Evolutionary conservation across 1,140 invertebrate genomes (phyloP), one percentile per base, ranked within the genome.

Genomic region (Musca domestica): DNA sequence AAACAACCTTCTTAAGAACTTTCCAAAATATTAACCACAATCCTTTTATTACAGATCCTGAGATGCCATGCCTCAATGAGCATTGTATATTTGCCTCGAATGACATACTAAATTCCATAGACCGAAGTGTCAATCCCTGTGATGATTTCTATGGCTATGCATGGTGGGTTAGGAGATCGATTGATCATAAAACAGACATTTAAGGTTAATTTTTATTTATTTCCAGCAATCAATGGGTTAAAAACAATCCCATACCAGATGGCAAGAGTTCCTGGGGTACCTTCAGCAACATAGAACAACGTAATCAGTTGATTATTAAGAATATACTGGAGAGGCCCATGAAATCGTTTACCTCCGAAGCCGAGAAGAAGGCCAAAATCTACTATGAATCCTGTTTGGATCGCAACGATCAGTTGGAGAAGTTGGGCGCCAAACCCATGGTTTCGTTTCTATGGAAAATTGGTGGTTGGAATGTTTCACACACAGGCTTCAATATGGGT

Each of bases 331-430:
- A 90, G 68, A 86, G 87, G 76, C 85, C 87, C 2, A 78, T 86
- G 2, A 80, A 78, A 12, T 85, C 85, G n/a, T 83, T 88, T 71
- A 88, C 87, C 73, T 92, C 90, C 49, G 87, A 90, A 71, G 92
- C 95, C 0, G 95, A 98, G 78, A 85, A 86, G 51, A 98, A 98
- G 83, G 94, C 95, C 0, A 91, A 94, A 74, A 83, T 90, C 2
- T 98, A 97, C 82, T 99, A 96, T 81, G 84, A 90, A 68, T 96
- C 96, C 0, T 99, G 96, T 78, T 88, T 98, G 86, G 96, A 98
- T 81, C 86, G 86, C 1, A 96, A 97, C 73, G 94, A 95, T 75
- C 96, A 92, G 0, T 91, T 97, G 63, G 95, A 98, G 83, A 83
- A 87, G 49, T 77, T 93, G 7, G 93, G 93, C 0, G 88, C 90